These are phyloP conservation scores for Heliangelus exortis DNA, from an alignment of 2,797 vertebrate genomes.

Conservation along the genomic window DNA sequence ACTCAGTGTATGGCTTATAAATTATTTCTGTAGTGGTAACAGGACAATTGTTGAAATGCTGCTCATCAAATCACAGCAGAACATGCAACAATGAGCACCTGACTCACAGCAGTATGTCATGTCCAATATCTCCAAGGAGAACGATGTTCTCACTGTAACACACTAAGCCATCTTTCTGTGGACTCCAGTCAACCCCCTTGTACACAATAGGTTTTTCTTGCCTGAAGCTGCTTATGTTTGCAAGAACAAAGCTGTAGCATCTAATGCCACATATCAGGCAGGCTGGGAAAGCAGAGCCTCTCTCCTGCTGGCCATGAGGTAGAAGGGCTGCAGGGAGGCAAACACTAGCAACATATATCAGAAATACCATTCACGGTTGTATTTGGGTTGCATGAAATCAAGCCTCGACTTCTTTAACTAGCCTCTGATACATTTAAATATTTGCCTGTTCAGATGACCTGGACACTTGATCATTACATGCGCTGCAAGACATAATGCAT, in stretches of 20 bases:
- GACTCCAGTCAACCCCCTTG: background rate
- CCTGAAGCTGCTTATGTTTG: background rate
- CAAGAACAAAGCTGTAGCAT: background rate
- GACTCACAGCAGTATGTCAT: background rate
- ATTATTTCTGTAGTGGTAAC: background rate
- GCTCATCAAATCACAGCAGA: background rate
- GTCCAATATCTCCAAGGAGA: background rate
- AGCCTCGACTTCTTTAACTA: background rate
- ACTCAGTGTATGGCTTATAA: background rate
- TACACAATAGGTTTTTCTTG: background rate
- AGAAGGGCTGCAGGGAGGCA: background rate
- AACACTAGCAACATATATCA: background rate
- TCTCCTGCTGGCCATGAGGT: background rate
- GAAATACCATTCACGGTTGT: background rate
- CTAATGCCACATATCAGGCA: background rate
- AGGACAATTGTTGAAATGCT: background rate
- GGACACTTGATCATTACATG: fast-evolving
- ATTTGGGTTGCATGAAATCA: background rate
- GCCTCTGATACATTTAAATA: background rate
- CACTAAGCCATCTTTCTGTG: background rate
- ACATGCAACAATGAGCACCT: background rate
- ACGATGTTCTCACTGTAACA: background rate
- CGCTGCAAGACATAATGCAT: background rate
- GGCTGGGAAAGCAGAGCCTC: background rate
- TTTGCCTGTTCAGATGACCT: background rate